phyloP scores from a whole-genome alignment of 1,140 invertebrate species.

The Penaeus indicus region DNA sequence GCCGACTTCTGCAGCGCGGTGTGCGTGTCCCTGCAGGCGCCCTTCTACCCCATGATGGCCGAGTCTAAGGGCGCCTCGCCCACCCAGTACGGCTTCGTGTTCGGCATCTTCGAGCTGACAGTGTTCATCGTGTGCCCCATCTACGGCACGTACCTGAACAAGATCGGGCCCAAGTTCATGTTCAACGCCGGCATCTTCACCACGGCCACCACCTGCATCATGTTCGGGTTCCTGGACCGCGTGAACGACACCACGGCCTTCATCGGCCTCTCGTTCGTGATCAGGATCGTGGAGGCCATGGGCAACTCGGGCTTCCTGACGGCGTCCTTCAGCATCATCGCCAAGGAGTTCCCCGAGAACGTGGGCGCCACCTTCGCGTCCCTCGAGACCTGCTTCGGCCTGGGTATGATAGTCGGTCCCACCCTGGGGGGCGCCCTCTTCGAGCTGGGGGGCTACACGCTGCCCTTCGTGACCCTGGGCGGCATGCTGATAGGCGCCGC shows the following conservation, averaged over 20 bases:
- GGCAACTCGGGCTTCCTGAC: constrained; percentile 93
- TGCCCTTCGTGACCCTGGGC: constrained; percentile 89
- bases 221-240: constrained; percentile 81
- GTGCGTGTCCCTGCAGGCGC: constrained; percentile 83
- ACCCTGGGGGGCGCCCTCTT: constrained; percentile 87
- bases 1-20: constrained; percentile 91
- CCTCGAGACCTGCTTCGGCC: constrained; percentile 90
- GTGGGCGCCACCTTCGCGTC: constrained; percentile 91
- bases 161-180: constrained; percentile 87
- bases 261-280: constrained; percentile 86
- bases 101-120: constrained; percentile 91
- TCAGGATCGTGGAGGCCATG: constrained; percentile 89
- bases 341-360: constrained; percentile 90
- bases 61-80: constrained; percentile 87
- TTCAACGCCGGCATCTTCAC: constrained; percentile 91
- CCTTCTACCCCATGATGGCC: constrained; percentile 76
- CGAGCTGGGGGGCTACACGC: constrained; percentile 84
- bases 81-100: constrained; percentile 91
- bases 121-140: constrained; percentile 90
- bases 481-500: constrained; percentile 82
- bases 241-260: constrained; percentile 85
- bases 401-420: constrained; percentile 89
- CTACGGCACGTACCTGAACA: constrained; percentile 87
- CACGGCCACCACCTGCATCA: constrained; percentile 74
- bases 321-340: constrained; percentile 92